Evolutionary conservation across 1,140 invertebrate species (phyloP), one percentile per base, ranked within the genome.

Genomic region (Trissolcus basalis): DNA sequence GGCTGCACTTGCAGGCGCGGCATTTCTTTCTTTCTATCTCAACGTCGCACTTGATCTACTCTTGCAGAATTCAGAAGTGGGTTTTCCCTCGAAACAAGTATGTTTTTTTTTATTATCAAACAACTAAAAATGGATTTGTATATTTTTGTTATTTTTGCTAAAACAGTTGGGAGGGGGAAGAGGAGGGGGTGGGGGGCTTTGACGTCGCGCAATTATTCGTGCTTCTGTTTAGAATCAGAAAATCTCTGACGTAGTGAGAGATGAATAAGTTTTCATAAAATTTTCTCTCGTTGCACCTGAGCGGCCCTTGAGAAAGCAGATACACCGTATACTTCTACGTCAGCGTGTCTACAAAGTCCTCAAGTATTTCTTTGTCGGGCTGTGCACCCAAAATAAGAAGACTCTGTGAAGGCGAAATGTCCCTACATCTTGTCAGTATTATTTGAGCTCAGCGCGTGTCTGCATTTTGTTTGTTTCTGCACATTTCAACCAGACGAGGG

Each of bases 381-480:
- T 64, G 59, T 63, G 15, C 63, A 56, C 49, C 60, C 49, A 47
- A 63, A 60, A 61, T 48, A 48, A 73, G 65, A 60, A 67, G 56
- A 45, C 71, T 59, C 61, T 35, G 53, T 50, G 11, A 59, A 69
- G 19, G 11, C 61, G 65, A 64, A 80, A 81, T 75, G 77, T 76
- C 60, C 54, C 59, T 44, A 70, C 53, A 61, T 67, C 65, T 74
- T 77, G 61, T 79, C 69, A 50, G 74, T 75, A 82, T 83, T 82
- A 82, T 81, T 83, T 77, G 76, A 61, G 73, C 81, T 82, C 80
- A 82, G 76, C 63, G 68, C 76, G 75, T 59, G 54, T 71, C 44
- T 54, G 67, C 63, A 67, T 44, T 77, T 70, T 77, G 53, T 60
- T 68, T 15, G 48, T 67, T 59, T 54, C 44, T 48, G 15, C 54